A percentile compares a stretch with the other conserved stretches of the same genome.
Conservation (phyloP, 2,888 invertebrate genomes). For the Epinotia demarniana region DNA sequence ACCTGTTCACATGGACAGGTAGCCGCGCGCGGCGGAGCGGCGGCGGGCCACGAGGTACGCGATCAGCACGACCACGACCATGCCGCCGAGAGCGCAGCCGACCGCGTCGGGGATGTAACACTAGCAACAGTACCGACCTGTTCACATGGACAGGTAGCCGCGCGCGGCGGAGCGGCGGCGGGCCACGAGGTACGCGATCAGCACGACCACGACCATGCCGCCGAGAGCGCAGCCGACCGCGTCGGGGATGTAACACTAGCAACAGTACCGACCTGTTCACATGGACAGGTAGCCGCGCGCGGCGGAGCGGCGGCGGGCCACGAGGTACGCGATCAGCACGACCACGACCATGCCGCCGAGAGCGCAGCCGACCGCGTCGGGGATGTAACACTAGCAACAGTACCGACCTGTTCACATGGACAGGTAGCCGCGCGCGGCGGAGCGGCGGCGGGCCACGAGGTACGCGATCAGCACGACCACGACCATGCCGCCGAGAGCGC, state of each 20-base stretch:
- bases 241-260: too few relatives aligned
- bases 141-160: conserved; percentile 95
- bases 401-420: conserved; percentile 87
- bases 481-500: conserved; percentile 81
- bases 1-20: conserved; percentile 91
- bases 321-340: conserved; percentile 96
- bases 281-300: conserved; percentile 95
- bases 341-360: conserved; percentile 88
- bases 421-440: conserved; percentile 93
- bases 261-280: conserved; percentile 70
- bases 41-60: conserved; percentile 97
- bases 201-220: conserved; percentile 92
- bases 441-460: conserved; percentile 94
- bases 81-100: too few relatives aligned
- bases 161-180: conserved; percentile 92
- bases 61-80: conserved; percentile 95
- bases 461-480: conserved; percentile 96
- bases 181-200: conserved; percentile 96
- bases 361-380: too few relatives aligned
- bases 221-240: too few relatives aligned
- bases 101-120: too few relatives aligned
- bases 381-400: neutral
- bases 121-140: conserved; percentile 28
- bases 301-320: conserved; percentile 94
- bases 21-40: conserved; percentile 92